Base-by-base conservation (phyloP, 2,113 vertebrate species). In the Osmerus mordax region DNA sequence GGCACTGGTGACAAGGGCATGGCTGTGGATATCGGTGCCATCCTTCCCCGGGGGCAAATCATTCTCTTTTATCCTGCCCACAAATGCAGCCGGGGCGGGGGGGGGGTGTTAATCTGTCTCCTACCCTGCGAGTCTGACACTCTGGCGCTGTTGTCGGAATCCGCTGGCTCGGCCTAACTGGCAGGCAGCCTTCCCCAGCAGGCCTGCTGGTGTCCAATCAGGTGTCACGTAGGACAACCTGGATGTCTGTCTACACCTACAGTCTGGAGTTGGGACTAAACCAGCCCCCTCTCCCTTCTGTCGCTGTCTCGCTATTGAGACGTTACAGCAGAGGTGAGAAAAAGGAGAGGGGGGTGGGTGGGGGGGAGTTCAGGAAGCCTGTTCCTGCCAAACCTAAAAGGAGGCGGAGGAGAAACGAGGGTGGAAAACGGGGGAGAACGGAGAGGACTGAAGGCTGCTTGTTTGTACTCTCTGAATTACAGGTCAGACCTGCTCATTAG, bases 1-100 rank as follows among this genome's bases (percentile, higher is more conserved):
- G 75, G 81, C 72, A 73, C 80, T 78, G 72, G 65, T 29, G 62
- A 54, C 71, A 65, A 58, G n/a, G 69, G 65, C 16, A 64, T 53
- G 74, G 47, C 70, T 36, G 63, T 32, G n/a, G 63, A 19, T 16
- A 23, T 23, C 63, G 61, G 13, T 74, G 23, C 36, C 32, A 69
- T 11, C 23, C 62, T n/a, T 51, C 23, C 19, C 64, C 12, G 11
- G 11, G 36, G 64, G 9, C 32, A 21, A 41, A 51, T 13, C 6
- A 15, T 51, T 18, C 19, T 12, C 64, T 13, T 52, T 51, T 21
- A 5, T 65, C 1, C 12, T 19, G 18, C 32, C 60, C 60, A 62
- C 4, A 47, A 47, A 47, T 47, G 41, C 9, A 2, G 41, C 1
- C 0, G 6, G 41, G 41, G 8, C 0, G 41, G 41, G 7, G 7